A percentile compares a stretch with the other conserved stretches of the same genome.
phyloP scores from a whole-genome alignment of 2,797 vertebrate genomes.

The Antennarius maculatus region DNA sequence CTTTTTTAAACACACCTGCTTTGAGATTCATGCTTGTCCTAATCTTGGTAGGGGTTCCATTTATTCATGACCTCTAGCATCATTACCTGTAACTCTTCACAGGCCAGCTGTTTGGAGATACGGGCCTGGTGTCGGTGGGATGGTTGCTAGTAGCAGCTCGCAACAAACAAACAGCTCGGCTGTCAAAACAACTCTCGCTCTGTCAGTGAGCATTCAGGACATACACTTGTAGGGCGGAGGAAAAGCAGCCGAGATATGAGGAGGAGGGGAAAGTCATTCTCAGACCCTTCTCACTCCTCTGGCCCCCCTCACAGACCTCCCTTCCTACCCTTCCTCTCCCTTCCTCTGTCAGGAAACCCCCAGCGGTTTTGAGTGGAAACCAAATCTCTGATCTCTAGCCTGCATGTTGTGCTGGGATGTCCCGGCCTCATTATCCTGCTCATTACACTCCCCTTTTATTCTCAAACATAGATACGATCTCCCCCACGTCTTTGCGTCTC shows the following conservation, averaged over 20 bases:
- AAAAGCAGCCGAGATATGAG: conserved; percentile 22
- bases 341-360: conserved; percentile 71
- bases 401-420: conserved; percentile 70
- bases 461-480: conserved; percentile 53
- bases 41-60: neutral
- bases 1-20: neutral
- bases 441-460: conserved; percentile 61
- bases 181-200: conserved; percentile 55
- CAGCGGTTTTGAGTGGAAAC: conserved; percentile 68
- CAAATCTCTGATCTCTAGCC: conserved; percentile 68
- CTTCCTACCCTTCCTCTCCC: conserved; percentile 6
- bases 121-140: neutral
- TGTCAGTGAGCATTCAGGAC: conserved; percentile 19
- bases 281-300: conserved; percentile 28
- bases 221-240: conserved; percentile 12
- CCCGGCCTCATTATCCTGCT: conserved; percentile 67
- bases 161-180: conserved; percentile 51
- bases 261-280: conserved; percentile 52
- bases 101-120: neutral
- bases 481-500: conserved; percentile 49
- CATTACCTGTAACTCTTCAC: neutral
- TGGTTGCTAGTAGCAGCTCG: conserved; percentile 17
- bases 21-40: neutral
- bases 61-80: neutral
- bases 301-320: conserved; percentile 14